phyloP scores from a whole-genome alignment of 2,888 invertebrate species.

The Magallana nippona region DNA sequence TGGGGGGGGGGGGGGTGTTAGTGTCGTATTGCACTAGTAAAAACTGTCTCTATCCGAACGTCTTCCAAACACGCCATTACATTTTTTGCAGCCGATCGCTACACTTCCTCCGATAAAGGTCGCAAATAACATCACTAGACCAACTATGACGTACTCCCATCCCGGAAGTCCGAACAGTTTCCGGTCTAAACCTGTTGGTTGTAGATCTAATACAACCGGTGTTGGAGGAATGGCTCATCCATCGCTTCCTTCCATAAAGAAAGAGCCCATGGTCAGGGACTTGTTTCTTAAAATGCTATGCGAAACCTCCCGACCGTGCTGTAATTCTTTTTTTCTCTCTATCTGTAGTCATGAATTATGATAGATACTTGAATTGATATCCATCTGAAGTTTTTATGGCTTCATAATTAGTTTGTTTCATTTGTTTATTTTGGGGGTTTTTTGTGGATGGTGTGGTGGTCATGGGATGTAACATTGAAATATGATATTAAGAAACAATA shows the following conservation, averaged over 20 bases:
- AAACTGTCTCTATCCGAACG: background rate
- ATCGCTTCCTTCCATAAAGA: background rate
- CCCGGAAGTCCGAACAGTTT: slow-evolving; percentile 4
- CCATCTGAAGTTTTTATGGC: no score
- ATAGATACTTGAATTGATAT: no score
- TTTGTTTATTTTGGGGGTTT: no score
- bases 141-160: background rate
- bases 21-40: no score
- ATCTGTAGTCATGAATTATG: no score
- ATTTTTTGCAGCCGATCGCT: slow-evolving; percentile 14
- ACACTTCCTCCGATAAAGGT: background rate
- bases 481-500: no score
- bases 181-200: background rate
- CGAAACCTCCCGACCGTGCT: no score
- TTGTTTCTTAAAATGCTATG: background rate
- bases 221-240: background rate
- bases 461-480: no score
- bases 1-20: no score
- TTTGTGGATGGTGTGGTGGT: no score
- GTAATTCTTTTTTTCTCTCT: no score
- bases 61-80: background rate
- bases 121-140: background rate
- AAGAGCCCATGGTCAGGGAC: background rate
- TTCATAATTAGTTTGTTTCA: no score
- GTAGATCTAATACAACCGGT: background rate